Conservation (phyloP, 2,888 invertebrate genomes). For the Dusona sp. region DNA sequence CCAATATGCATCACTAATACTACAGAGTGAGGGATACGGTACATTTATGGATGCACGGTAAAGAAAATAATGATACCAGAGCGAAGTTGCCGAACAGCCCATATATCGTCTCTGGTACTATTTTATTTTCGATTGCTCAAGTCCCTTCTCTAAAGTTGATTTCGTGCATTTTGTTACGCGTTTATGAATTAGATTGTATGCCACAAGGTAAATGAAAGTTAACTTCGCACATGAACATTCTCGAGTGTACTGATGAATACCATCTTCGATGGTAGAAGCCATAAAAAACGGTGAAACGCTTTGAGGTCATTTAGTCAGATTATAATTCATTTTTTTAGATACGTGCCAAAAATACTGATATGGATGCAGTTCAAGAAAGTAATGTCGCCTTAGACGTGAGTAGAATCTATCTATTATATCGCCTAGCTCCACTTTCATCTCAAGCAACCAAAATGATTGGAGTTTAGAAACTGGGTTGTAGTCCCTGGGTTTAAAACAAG, state of each 20-base stretch:
- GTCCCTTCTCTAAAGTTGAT: neutral
- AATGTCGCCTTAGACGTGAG: constrained; percentile 75
- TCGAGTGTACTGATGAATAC: neutral
- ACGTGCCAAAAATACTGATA: constrained; percentile 10
- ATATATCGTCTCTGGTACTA: neutral
- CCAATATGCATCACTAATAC: constrained; percentile 14
- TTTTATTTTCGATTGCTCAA: neutral
- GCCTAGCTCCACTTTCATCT: constrained; percentile 21
- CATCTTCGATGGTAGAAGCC: neutral
- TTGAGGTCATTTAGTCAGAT: constrained; percentile 32
- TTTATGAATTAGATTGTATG: neutral
- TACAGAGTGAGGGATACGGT: neutral
- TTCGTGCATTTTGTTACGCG: neutral
- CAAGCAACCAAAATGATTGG: constrained; percentile 77
- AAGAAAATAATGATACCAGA: constrained; percentile 2
- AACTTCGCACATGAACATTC: neutral
- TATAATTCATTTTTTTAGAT: neutral
- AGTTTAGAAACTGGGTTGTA: constrained; percentile 79
- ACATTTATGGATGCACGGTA: neutral
- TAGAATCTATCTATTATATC: constrained; percentile 80
- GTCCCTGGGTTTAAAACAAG: constrained; percentile 79
- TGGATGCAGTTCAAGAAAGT: constrained; percentile 67
- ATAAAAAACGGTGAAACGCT: constrained; percentile 47
- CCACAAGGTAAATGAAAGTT: neutral
- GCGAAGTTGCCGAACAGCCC: constrained; percentile 1